Base-by-base conservation (phyloP, 1,140 invertebrate species). In the Calliphora vicina region DNA sequence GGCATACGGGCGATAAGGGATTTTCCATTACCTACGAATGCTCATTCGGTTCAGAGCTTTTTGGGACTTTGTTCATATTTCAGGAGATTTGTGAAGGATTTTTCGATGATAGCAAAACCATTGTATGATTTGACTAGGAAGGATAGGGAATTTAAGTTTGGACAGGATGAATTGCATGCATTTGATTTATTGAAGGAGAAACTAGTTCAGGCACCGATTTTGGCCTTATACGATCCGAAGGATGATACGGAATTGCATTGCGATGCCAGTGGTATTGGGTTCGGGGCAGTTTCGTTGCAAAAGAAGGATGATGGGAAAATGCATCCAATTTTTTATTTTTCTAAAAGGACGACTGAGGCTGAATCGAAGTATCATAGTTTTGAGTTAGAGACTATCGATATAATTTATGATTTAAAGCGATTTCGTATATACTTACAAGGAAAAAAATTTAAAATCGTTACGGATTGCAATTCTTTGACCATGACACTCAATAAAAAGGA, bases 341-440 rank as follows among this genome's bases (percentile, higher is more conserved):
- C 89, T 26, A 85, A 88, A 57, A 84, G 83, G 35, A 84, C 92
- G 10, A 84, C 82, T 17, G 84, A 85, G 6, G 83, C 86, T 23
- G 92, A 93, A 86, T 85, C 50, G 25, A 91, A 91, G 35, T 93
- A 91, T 82, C 85, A 84, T 4, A 91, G 88, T 80, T 92, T 91
- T 80, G 90, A 93, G 85, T 85, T 91, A 78, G 92, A 93, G 87
- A 89, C 89, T 42, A 84, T 93, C 29, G 91, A 92, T 0, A 90
- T 93, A 9, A 86, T 92, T 9, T 87, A 88, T 86, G 91, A 91
- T 1, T 85, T 93, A 1, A 87, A 91, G 80, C 91, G 92, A 80
- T 93, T 92, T 84, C 57, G 90, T 83, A 84, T 88, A 17, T 94
- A 92, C 86, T 85, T 93, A 45, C 84, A 91, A n/a, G 91, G 90